Conservation (phyloP, 1,140 invertebrate species). For the Aphaenogaster rudis region DNA sequence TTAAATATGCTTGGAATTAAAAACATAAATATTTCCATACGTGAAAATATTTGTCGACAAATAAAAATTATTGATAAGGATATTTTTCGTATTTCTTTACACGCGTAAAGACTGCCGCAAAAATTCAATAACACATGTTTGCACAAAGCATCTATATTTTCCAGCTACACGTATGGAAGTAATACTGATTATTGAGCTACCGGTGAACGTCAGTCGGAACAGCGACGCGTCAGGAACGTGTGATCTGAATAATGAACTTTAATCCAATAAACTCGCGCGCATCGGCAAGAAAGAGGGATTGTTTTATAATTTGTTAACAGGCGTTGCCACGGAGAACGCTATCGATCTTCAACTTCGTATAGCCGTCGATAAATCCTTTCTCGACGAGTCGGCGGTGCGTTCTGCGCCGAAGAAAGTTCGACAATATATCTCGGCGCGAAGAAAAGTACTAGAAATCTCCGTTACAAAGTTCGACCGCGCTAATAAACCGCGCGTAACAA, state of each 20-base stretch:
- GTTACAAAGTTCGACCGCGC: conserved; percentile 59
- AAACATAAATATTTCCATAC: neutral
- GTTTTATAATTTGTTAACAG: conserved; percentile 63
- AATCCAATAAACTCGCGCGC: neutral
- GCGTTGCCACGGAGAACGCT: conserved; percentile 41
- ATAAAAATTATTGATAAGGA: neutral
- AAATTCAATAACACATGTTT: neutral
- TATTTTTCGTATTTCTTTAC: neutral
- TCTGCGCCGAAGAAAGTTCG: conserved; percentile 58
- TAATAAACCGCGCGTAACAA: conserved; percentile 70
- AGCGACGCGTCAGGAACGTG: neutral
- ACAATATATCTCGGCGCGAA: conserved; percentile 67
- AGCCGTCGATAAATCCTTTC: conserved; percentile 57
- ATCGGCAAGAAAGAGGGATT: conserved; percentile 9
- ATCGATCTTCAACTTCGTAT: conserved; percentile 54
- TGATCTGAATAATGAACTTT: conserved; percentile 14
- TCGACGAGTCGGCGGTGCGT: conserved; percentile 37
- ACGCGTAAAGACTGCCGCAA: neutral
- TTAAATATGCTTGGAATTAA: neutral
- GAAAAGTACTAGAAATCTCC: conserved; percentile 70
- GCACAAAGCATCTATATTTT: neutral
- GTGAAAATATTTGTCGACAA: neutral
- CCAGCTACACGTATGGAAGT: too few relatives aligned
- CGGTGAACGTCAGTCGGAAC: neutral
- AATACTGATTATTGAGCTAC: neutral